Percentiles rank a stretch among this genome's conserved stretches.
phyloP scores from a whole-genome alignment of 2,888 invertebrate genomes.

The Melikaiella ostensackeni region DNA sequence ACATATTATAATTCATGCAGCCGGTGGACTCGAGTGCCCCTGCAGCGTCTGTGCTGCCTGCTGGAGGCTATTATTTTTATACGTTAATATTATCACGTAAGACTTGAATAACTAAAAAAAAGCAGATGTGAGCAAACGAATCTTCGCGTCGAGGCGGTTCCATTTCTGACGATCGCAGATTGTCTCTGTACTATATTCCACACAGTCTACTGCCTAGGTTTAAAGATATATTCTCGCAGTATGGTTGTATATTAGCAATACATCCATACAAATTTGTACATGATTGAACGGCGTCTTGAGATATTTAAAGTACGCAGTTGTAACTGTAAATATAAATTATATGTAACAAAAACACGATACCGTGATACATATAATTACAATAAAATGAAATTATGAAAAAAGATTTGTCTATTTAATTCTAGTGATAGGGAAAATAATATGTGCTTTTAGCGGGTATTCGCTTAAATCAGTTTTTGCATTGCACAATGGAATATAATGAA shows the following conservation, averaged over 20 bases:
- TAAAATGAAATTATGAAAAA: slow-evolving; percentile 68
- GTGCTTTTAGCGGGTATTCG: too few species aligned
- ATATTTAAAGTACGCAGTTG: slow-evolving; percentile 29
- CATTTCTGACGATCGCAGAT: slow-evolving; percentile 46
- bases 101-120: slow-evolving; percentile 31
- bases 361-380: slow-evolving; percentile 67
- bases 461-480: too few species aligned
- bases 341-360: slow-evolving; percentile 71
- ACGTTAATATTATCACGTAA: slow-evolving; percentile 50
- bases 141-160: slow-evolving; percentile 55
- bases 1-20: slow-evolving; percentile 59
- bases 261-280: slow-evolving; percentile 49
- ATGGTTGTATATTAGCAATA: slow-evolving; percentile 53
- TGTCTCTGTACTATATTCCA: slow-evolving; percentile 38
- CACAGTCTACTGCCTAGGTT: slow-evolving; percentile 31
- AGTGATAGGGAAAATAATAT: background rate
- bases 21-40: slow-evolving; percentile 56
- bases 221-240: slow-evolving; percentile 54
- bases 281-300: slow-evolving; percentile 56
- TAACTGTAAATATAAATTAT: slow-evolving; percentile 36
- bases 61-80: slow-evolving; percentile 76
- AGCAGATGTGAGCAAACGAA: slow-evolving; percentile 22
- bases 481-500: too few species aligned
- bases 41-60: slow-evolving; percentile 55
- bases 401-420: background rate